Evolutionary conservation across 1,140 invertebrate species (phyloP).

Genomic region (Saccostrea echinata): DNA sequence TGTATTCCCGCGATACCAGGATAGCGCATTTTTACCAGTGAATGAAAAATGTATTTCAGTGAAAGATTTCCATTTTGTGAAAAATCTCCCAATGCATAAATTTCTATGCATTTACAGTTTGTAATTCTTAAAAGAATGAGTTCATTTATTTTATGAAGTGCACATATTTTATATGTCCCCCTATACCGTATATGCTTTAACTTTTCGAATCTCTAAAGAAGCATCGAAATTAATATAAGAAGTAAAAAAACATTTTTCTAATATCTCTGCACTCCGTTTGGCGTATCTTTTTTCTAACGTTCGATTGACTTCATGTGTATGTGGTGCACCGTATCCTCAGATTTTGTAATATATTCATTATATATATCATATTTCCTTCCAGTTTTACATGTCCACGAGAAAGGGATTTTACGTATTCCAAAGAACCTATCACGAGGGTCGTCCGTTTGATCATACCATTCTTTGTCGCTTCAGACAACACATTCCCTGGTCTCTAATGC

Average conservation of each 20-base stretch:
- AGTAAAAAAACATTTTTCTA: not conserved
- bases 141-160: too few relatives aligned
- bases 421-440: slow-evolving; percentile 56
- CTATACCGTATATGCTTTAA: too few relatives aligned
- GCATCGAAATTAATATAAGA: too few relatives aligned
- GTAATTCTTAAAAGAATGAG: too few relatives aligned
- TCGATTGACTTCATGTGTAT: too few relatives aligned
- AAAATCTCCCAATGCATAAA: too few relatives aligned
- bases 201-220: too few relatives aligned
- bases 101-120: too few relatives aligned
- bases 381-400: slow-evolving; percentile 63
- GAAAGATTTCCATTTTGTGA: too few relatives aligned
- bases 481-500: slow-evolving; percentile 60
- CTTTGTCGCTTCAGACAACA: slow-evolving; percentile 58
- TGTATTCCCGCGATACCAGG: not conserved
- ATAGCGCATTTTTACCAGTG: too few relatives aligned
- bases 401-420: slow-evolving; percentile 59
- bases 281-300: not conserved
- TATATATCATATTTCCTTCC: not conserved
- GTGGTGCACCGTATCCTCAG: not conserved
- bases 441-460: slow-evolving; percentile 63
- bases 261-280: not conserved
- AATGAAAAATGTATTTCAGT: too few relatives aligned
- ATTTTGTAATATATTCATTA: not conserved
- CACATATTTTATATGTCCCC: too few relatives aligned